Conservation (phyloP, 2,113 vertebrate genomes). For the Pachycephala philippinensis region DNA sequence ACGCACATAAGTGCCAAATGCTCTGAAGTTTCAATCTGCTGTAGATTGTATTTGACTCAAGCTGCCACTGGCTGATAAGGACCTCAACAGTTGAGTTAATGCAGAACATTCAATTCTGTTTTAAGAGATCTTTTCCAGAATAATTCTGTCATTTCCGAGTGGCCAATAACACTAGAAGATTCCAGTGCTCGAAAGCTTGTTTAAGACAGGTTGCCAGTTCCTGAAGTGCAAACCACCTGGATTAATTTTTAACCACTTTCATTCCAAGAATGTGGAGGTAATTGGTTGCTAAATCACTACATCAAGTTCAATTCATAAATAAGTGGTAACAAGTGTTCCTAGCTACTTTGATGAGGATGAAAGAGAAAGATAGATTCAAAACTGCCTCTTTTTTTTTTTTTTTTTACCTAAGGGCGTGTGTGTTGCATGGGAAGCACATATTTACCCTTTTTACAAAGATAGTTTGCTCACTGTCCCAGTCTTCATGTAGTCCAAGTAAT, state of each 20-base stretch:
- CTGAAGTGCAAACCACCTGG: not conserved
- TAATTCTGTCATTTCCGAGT: not conserved
- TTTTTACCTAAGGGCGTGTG: fast-evolving
- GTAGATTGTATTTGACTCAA: not conserved
- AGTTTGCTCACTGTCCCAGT: not conserved
- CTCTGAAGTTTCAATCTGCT: not conserved
- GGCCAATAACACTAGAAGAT: not conserved
- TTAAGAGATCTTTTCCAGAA: not conserved
- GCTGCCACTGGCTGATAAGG: not conserved
- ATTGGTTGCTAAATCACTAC: not conserved
- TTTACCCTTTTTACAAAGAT: not conserved
- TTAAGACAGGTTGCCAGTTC: not conserved
- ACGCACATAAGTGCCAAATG: not conserved
- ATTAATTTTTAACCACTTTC: not conserved
- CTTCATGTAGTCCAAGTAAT: not conserved
- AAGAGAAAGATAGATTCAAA: not conserved
- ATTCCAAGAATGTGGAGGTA: not conserved
- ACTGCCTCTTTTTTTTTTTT: not conserved
- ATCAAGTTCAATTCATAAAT: not conserved
- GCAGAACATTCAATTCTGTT: not conserved
- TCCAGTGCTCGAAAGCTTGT: not conserved
- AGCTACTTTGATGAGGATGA: not conserved
- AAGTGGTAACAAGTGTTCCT: not conserved
- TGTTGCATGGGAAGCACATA: not conserved
- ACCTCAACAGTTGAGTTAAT: not conserved